Evolutionary conservation across 2,797 vertebrate species (phyloP).

Genomic region (Anableps anableps): DNA sequence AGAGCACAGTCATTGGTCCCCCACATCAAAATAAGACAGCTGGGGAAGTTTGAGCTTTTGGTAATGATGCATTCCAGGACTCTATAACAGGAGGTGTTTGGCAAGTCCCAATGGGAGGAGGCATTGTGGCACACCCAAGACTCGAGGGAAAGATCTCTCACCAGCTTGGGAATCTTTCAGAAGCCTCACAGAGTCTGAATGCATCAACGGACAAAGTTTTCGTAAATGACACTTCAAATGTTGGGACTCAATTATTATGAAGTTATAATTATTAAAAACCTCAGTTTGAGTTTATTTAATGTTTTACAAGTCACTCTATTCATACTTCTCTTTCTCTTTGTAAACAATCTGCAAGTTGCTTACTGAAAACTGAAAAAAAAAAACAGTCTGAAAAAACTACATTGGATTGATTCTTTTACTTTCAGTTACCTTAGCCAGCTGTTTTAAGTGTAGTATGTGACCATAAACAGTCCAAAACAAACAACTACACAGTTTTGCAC

Average conservation of each 20-base stretch:
- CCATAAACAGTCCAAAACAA: slow-evolving; percentile 4
- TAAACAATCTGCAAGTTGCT: too few species aligned
- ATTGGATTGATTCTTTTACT: neutral
- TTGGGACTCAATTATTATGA: neutral
- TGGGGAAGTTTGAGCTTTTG: neutral
- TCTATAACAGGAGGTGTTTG: neutral
- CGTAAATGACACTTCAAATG: neutral
- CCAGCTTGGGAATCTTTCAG: neutral
- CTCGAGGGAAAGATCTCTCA: neutral
- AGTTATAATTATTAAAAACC: neutral
- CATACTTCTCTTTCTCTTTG: neutral
- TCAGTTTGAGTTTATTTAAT: neutral
- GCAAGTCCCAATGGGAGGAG: slow-evolving; percentile 4
- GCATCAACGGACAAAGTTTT: neutral
- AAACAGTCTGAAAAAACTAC: neutral
- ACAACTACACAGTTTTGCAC: neutral
- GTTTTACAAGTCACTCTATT: neutral
- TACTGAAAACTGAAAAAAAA: too few species aligned
- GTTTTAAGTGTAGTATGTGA: neutral
- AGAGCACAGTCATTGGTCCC: slow-evolving; percentile 2
- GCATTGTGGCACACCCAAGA: slow-evolving; percentile 2
- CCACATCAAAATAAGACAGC: slow-evolving; percentile 6
- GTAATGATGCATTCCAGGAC: neutral
- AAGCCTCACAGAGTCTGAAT: neutral
- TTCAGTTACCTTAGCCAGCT: neutral